Base-by-base conservation (phyloP, 2,797 vertebrate species). In the Mormyrus proboscirostris region DNA sequence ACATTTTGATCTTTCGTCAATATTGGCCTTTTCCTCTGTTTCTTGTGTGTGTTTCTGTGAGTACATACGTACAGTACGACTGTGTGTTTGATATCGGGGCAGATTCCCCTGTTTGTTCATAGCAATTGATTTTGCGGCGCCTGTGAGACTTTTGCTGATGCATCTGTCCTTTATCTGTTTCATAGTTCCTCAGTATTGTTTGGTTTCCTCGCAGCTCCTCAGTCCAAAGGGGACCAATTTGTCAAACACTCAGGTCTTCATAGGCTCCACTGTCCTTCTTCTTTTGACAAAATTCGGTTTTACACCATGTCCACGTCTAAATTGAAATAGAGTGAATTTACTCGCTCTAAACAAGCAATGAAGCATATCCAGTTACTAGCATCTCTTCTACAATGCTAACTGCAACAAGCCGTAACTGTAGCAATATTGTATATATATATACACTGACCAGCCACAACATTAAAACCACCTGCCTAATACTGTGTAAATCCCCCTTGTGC, bases 241-340 rank as follows among this genome's bases (percentile, higher is more conserved):
- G 33, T 59, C 29, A n/a, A 87, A 44, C 9, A 19, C 53, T 8
- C 8, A 55, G 6, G 83, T 55, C 5, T 62, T 87, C 53, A 87
- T 3, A 8, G 16, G 55, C n/a, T 16, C 38, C 53, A 44, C 4
- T 87, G 33, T 16, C 69, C 1, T 44, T 22, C 2, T 87, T 44
- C 14, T 51, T 41, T 59, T 29, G 50, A 59, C 16, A 59, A 87
- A 87, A 87, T 87, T 33, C 33, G 44, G 6, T 87, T 62, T 87
- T 87, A 41, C 7, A 87, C 38, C 86, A 59, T 44, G 33, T 62
- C 59, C 53, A 8, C 41, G 55, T 62, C 16, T 87, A 44, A 87
- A 87, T 44, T 59, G 53, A 87, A 57, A 87, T 87, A 87, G 62
- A 87, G 86, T 87, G 55, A 22, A 87, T 59, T 44, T 22, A 59